A percentile compares a stretch with the other conserved stretches of the same genome.
phyloP scores from a whole-genome alignment of 2,797 vertebrate genomes.

The Antrozous pallidus region DNA sequence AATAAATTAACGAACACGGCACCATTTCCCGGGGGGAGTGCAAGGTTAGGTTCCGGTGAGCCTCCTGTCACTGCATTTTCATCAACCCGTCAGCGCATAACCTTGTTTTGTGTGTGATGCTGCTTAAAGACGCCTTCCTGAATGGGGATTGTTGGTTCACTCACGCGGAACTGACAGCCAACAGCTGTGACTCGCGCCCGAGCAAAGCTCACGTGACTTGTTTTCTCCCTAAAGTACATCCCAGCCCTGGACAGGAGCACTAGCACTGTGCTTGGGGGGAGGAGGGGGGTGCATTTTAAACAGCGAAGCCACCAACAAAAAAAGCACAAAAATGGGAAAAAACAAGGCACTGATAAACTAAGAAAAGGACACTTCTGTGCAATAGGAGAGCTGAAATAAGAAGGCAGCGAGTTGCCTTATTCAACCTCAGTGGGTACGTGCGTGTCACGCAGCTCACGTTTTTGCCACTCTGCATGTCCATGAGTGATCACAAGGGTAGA shows the following conservation, averaged over 20 bases:
- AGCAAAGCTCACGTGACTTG: neutral
- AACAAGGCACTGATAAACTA: neutral
- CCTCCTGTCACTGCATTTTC: no score
- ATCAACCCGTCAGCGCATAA: neutral
- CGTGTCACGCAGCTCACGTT: accelerated
- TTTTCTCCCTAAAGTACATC: neutral
- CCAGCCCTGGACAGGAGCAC: neutral
- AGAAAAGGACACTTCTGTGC: neutral
- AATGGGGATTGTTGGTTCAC: neutral
- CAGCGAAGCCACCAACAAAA: neutral
- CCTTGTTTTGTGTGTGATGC: neutral
- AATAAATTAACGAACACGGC: neutral
- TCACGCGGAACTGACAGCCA: neutral
- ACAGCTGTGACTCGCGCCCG: neutral
- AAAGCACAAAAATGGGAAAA: neutral
- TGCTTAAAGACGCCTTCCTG: neutral
- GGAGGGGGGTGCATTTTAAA: neutral
- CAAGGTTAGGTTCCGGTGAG: neutral
- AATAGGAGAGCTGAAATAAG: neutral
- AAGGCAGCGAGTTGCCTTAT: neutral
- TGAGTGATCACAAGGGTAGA: neutral
- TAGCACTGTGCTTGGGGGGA: neutral
- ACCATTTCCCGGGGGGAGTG: no score
- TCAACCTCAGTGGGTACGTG: accelerated
- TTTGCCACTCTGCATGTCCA: neutral